phyloP scores from a whole-genome alignment of 2,797 vertebrate species.

The Chromis chromis region DNA sequence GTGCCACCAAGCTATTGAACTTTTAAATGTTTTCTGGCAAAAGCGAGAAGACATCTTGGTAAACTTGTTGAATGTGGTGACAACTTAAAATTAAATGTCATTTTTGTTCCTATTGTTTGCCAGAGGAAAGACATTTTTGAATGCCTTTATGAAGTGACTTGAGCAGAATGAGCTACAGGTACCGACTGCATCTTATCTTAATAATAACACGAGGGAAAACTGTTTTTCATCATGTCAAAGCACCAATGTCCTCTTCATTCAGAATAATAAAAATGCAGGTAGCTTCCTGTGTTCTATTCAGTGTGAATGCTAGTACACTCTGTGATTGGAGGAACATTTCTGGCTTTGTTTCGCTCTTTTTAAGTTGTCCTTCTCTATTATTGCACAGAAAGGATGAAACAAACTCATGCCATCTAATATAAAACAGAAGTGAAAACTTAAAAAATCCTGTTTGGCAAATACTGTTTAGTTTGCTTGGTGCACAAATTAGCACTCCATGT shows the following conservation, averaged over 20 bases:
- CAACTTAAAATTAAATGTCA: conserved; percentile 16
- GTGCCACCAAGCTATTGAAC: conserved; percentile 21
- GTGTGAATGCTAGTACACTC: background rate
- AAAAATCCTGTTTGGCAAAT: background rate
- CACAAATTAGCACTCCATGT: background rate
- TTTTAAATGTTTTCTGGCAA: conserved; percentile 23
- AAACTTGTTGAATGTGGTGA: conserved; percentile 23
- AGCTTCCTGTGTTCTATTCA: conserved; percentile 9
- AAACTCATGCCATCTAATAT: background rate
- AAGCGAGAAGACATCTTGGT: conserved; percentile 9
- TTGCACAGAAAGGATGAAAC: background rate
- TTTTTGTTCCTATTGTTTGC: background rate
- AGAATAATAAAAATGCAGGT: conserved; percentile 12
- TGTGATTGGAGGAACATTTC: background rate
- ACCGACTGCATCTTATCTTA: conserved; percentile 10
- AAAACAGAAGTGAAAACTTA: background rate
- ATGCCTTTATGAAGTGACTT: conserved; percentile 21
- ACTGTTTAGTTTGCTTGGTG: no score
- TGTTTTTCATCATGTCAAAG: conserved; percentile 22
- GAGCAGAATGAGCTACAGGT: conserved; percentile 9
- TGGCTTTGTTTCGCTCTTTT: background rate
- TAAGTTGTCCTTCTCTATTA: background rate
- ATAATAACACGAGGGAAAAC: conserved; percentile 20
- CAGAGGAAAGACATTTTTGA: conserved; percentile 9
- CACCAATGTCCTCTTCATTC: conserved; percentile 26